Evolutionary conservation across 2,888 invertebrate species (phyloP).

Genomic region (Meteorus colon): DNA sequence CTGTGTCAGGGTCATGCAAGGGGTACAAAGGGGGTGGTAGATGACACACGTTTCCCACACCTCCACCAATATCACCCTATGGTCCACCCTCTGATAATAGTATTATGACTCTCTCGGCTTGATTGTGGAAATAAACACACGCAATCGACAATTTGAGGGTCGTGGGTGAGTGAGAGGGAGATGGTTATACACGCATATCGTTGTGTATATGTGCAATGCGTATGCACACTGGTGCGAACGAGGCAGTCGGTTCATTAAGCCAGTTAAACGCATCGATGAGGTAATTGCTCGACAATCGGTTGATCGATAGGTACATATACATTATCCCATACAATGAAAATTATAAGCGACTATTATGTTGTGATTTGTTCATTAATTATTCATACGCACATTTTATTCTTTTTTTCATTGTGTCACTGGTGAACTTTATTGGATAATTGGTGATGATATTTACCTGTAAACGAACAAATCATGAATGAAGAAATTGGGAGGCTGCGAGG

Average conservation of each 20-base stretch:
- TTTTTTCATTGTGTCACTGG: background rate
- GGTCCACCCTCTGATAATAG: constrained; percentile 69
- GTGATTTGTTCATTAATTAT: background rate
- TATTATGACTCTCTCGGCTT: constrained; percentile 68
- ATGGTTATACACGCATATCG: constrained; percentile 36
- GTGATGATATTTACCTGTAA: too few species aligned
- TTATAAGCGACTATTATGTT: constrained; percentile 12
- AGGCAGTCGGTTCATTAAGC: constrained; percentile 60
- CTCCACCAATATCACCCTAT: constrained; percentile 34
- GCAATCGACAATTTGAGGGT: constrained; percentile 48
- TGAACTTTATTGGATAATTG: too few species aligned
- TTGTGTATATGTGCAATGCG: constrained; percentile 46
- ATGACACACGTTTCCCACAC: constrained; percentile 39
- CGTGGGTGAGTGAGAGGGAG: constrained; percentile 27
- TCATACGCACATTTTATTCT: background rate
- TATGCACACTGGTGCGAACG: constrained; percentile 53
- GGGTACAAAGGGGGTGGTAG: constrained; percentile 42
- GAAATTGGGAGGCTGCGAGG: too few species aligned
- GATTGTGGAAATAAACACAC: constrained; percentile 70
- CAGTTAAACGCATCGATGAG: constrained; percentile 59
- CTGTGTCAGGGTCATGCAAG: constrained; percentile 63
- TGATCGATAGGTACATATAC: constrained; percentile 44
- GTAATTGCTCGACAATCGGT: constrained; percentile 54
- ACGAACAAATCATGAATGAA: too few species aligned
- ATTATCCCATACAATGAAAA: constrained; percentile 29